Base-by-base conservation (phyloP, 2,888 invertebrate genomes). In the Anthoptus insignis region DNA sequence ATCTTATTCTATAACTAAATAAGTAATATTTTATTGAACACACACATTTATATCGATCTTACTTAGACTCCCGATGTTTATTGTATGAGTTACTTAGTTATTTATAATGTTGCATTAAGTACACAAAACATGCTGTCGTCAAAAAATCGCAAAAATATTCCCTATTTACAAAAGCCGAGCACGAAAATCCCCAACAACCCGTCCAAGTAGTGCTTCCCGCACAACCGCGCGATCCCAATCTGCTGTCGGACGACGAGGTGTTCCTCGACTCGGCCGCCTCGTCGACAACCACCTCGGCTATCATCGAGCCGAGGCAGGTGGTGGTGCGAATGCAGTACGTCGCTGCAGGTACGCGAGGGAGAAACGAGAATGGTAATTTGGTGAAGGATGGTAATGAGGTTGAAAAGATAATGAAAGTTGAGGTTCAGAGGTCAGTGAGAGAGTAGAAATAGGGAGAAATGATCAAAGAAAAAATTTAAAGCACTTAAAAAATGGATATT, bases 211-310 rank as follows among this genome's bases (percentile, higher is more conserved):
- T 24, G 24, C 22, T 24, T 13, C 13, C 47, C 7, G 19, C 27
- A 19, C 27, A 2, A 19, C 39, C 39, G 8, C 84, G 83, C 56
- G 88, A 88, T 70, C 84, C 84, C 49, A 79, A 81, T 75, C 80
- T 85, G 54, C 77, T 88, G 13, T 86, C 87, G 0, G 92, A 92
- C 63, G 90, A 91, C 60, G 92, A 93, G 63, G 92, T 91, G 61
- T 93, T 93, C 81, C 75, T 84, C 65, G 89, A 88, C 64, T 78
- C 83, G 19, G 73, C 80, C 21, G 82, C 80, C 57, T 87, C 88
- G 0, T 80, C 86, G 0, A 65, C 71, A 13, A 68, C 69, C 9
- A 72, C 75, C 71, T 53, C 70, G 7, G 64, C 61, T 11, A 65
- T 67, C 9, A 70, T 77, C 7, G 71, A 69, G 37, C 16, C 53